Conservation (phyloP, 1,140 invertebrate species). For the Drosophila murphyi region DNA sequence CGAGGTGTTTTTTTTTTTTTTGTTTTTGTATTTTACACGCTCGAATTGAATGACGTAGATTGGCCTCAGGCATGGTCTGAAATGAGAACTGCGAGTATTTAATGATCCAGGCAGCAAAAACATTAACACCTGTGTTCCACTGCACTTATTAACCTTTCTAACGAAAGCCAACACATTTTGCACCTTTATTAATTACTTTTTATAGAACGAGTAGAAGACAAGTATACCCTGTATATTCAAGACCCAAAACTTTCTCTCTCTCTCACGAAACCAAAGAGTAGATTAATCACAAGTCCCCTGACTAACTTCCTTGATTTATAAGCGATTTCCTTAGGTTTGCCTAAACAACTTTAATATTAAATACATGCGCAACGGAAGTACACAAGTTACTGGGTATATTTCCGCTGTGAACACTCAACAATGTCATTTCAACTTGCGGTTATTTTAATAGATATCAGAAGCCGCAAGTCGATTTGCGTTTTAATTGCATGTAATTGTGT, state of each 20-base stretch:
- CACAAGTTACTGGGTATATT: slow-evolving; percentile 1
- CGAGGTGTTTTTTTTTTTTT: neutral
- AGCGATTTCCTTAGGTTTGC: too few relatives aligned
- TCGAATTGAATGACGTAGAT: slow-evolving; percentile 76
- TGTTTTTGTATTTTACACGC: slow-evolving; percentile 31
- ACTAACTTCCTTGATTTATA: too few relatives aligned
- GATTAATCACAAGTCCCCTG: too few relatives aligned
- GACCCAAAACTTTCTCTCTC: too few relatives aligned
- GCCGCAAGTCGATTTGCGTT: slow-evolving; percentile 29
- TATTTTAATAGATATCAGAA: neutral
- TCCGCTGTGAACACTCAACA: neutral
- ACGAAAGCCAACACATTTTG: slow-evolving; percentile 44
- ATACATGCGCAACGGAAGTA: neutral
- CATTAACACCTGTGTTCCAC: slow-evolving; percentile 52
- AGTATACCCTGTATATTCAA: neutral
- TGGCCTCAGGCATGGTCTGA: slow-evolving; percentile 11
- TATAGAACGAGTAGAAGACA: neutral
- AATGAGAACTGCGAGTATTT: slow-evolving; percentile 56
- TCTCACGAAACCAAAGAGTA: too few relatives aligned
- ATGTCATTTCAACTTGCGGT: neutral
- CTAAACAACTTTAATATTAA: neutral
- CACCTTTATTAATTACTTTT: slow-evolving; percentile 3
- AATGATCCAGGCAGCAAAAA: slow-evolving; percentile 56
- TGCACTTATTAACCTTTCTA: slow-evolving; percentile 47
- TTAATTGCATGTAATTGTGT: slow-evolving; percentile 26